A percentile compares a stretch with the other conserved stretches of the same genome.
Conservation (phyloP, 2,797 vertebrate species). For the Peromyscus attwateri region DNA sequence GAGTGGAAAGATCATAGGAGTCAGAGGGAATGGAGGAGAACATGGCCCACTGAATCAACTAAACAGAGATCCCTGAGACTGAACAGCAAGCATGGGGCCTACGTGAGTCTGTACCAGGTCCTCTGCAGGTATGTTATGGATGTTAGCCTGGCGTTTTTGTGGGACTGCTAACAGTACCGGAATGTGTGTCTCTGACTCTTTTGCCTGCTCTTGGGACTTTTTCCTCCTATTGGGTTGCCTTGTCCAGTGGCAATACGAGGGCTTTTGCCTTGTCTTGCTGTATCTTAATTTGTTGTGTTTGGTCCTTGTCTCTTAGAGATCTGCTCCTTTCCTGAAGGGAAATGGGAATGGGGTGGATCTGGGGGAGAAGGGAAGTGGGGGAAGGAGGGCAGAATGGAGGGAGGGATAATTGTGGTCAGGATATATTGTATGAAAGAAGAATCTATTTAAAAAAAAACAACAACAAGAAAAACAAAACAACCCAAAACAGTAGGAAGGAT, state of each 20-base stretch:
- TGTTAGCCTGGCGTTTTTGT: background rate
- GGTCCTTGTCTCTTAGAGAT: background rate
- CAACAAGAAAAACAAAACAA: background rate
- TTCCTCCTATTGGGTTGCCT: background rate
- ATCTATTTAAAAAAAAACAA: background rate
- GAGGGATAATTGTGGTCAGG: background rate
- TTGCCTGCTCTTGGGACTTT: background rate
- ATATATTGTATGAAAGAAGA: background rate
- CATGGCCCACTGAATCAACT: background rate
- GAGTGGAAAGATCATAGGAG: background rate
- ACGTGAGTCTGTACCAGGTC: background rate
- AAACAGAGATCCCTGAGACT: background rate
- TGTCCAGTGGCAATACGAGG: background rate
- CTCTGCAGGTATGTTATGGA: background rate
- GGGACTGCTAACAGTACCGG: background rate
- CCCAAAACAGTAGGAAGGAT: background rate
- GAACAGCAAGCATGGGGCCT: background rate
- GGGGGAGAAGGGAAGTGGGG: background rate
- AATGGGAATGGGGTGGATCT: background rate
- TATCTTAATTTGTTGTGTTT: background rate
- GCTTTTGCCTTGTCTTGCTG: background rate
- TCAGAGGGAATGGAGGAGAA: background rate
- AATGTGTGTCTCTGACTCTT: background rate
- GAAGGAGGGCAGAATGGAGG: background rate
- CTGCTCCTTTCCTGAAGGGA: background rate